Base-by-base conservation (phyloP, 2,113 vertebrate species). In the Dendrocopos noguchii region DNA sequence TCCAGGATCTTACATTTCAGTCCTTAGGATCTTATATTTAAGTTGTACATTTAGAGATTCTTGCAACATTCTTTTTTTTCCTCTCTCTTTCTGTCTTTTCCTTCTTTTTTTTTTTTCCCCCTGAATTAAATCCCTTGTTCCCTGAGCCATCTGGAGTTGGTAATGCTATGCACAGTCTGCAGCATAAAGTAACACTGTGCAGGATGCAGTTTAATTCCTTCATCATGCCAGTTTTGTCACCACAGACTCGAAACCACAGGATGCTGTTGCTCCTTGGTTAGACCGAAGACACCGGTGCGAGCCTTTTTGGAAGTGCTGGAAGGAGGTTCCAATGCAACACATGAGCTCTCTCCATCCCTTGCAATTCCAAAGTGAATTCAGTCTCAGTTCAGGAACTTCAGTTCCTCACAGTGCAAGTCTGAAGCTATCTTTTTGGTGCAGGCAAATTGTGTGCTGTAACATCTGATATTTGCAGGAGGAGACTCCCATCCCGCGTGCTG, bases 121-220 rank as follows among this genome's bases (percentile, higher is more conserved):
- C 60, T 42, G 59, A 67, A 60, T 86, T 57, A 88, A 91, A 57
- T 93, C 83, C 80, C 86, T 70, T 75, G 33, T 80, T 93, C 66
- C 66, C 86, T 84, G 50, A 90, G 86, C 77, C 86, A 93, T 91
- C 83, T 93, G 93, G 88, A 94, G 76, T 39, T 84, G 53, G 63
- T 91, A 88, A 91, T 83, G 75, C 66, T 39, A 10, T 84, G 86
- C 57, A 90, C 46, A 56, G 2, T 47, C 57, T 82, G 77, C 82
- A 91, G 72, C 53, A 63, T 44, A 57, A 77, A 80, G 34, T 73
- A 90, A 36, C 65, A 29, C 42, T 33, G 29, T 67, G 73, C 47
- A 68, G 72, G 29, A 34, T 67, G 50, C n/a, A 47, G 33, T 65
- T 7, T 16, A 75, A 78, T n/a, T 94, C 63, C 73, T 90, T 78